Base-by-base conservation (phyloP, 1,140 invertebrate genomes). In the Liolophura sinensis region DNA sequence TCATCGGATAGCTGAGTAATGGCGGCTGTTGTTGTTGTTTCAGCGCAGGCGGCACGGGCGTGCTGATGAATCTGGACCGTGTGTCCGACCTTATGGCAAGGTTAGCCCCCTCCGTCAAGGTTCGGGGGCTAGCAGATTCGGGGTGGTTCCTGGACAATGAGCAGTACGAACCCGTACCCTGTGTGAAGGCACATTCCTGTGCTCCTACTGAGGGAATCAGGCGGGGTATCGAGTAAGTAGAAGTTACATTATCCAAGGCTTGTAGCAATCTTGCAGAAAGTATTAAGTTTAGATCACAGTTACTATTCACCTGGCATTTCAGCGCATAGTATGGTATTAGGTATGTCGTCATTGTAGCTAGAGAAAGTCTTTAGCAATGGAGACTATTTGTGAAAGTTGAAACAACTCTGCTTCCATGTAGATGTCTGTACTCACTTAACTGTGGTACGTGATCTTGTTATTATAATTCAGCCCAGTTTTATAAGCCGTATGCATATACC, bases 91-190 rank as follows among this genome's bases (percentile, higher is more conserved):
- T 78, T 62, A 85, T 92, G 51, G 88, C 90, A 55, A 40, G 68
- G 27, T 57, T 72, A 12, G 78, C 78, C 25, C 86, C 85, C 7
- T 88, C 90, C 58, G 89, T 92, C 0, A 87, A 90, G 1, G 91
- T 96, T 18, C 85, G 91, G 1, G 93, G 92, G 16, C 88, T 95
- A 0, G 90, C 92, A 0, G 95, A 97, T 81, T 96, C 94, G 3
- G 95, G 94, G 18, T 97, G 95, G 95, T 97, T 97, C 76, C 83
- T 97, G 24, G 95, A 97, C 83, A 89, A 93, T 69, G 89, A 91
- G 59, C 91, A 88, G 25, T 92, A 87, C 79, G 86, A 84, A 52
- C 87, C 86, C 0, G 85, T 76, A 20, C 71, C 78, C 14, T 87
- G 86, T 67, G 71, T 78, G 40, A 83, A 85, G 77, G 67, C 82